Conservation (phyloP, 2,113 vertebrate species). For the Actinemys pallida region DNA sequence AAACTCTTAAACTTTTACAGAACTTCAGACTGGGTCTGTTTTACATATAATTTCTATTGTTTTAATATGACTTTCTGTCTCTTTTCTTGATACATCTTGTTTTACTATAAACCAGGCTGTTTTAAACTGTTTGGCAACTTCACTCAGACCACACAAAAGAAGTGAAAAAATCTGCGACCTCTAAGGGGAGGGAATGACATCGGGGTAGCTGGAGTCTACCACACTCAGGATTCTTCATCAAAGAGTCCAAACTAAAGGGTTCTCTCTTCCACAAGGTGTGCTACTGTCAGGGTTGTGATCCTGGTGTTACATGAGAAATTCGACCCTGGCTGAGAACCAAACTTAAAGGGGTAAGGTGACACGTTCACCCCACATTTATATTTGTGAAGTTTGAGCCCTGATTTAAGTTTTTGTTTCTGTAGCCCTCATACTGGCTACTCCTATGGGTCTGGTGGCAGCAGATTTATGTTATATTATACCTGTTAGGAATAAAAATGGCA, state of each 20-base stretch:
- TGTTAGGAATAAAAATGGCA: neutral
- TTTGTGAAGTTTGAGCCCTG: neutral
- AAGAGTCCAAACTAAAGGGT: conserved; percentile 3
- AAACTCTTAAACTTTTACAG: neutral
- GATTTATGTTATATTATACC: neutral
- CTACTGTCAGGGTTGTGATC: neutral
- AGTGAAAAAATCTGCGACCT: neutral
- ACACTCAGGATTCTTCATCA: neutral
- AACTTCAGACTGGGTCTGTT: neutral
- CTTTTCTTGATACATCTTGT: neutral
- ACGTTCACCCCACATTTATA: neutral
- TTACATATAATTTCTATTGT: neutral
- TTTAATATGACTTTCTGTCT: neutral
- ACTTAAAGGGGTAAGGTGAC: neutral
- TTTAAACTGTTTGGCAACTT: neutral
- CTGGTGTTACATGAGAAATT: neutral
- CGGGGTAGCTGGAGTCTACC: neutral
- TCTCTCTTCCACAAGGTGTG: neutral
- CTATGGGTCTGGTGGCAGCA: neutral
- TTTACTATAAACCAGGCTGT: neutral
- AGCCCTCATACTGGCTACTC: accelerated
- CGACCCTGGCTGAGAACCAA: neutral
- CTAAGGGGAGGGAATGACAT: neutral
- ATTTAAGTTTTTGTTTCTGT: neutral
- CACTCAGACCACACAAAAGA: neutral